Evolutionary conservation across 2,888 invertebrate species (phyloP).

Genomic region (Lochmaea crataegi): DNA sequence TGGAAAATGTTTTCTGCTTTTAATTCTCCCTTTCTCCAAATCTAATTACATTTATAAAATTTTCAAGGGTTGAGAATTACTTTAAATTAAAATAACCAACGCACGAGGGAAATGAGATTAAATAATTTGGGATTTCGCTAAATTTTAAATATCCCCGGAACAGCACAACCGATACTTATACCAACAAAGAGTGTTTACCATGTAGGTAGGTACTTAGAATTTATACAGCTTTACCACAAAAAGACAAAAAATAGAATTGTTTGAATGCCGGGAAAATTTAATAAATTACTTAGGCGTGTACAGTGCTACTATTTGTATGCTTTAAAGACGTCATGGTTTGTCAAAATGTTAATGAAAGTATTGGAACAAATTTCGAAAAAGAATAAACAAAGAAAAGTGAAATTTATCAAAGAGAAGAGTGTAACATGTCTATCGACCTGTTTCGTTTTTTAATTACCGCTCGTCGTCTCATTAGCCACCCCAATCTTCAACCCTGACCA

Average conservation of each 20-base stretch:
- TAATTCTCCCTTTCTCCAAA: slow-evolving; percentile 27
- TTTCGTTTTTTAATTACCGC: too few species aligned
- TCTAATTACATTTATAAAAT: slow-evolving; percentile 29
- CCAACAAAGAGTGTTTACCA: background rate
- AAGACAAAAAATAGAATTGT: background rate
- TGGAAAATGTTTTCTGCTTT: slow-evolving; percentile 21
- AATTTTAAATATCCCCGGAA: slow-evolving; percentile 10
- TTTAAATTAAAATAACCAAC: slow-evolving; percentile 24
- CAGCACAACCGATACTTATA: background rate
- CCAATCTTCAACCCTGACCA: too few species aligned
- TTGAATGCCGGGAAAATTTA: background rate
- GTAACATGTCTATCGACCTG: too few species aligned
- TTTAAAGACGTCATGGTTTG: background rate
- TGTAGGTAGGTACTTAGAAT: background rate
- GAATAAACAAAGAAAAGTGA: too few species aligned
- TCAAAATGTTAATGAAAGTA: too few species aligned
- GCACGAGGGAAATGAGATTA: slow-evolving; percentile 16
- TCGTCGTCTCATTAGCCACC: too few species aligned
- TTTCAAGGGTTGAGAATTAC: slow-evolving; percentile 22
- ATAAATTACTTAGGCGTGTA: background rate
- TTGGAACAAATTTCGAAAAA: too few species aligned
- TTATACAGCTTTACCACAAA: background rate
- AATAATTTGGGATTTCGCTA: slow-evolving; percentile 15
- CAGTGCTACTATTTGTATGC: background rate
- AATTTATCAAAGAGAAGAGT: too few species aligned